These are phyloP conservation scores for Apamea sordens DNA, from an alignment of 2,888 invertebrate species.

Conservation along the genomic window DNA sequence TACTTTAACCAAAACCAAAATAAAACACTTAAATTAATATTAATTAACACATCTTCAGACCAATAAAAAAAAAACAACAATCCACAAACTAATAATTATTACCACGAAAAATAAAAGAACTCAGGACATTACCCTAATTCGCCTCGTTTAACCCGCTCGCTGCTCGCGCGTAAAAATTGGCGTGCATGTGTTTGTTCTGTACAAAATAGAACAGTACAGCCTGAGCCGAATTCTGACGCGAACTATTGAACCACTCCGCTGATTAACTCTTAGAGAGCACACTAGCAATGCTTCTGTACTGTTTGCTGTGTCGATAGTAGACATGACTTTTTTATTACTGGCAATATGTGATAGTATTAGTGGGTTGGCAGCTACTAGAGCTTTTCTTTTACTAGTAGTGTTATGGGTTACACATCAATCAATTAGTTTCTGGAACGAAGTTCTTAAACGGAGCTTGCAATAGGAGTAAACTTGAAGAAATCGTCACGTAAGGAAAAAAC, in stretches of 20 bases:
- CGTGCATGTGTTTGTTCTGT: constrained; percentile 41
- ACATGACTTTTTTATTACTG: constrained; percentile 12
- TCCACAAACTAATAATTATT: neutral
- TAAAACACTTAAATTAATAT: neutral
- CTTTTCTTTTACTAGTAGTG: neutral
- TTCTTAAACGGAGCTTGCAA: too few relatives aligned
- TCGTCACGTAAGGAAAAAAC: too few relatives aligned
- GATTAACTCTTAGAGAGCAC: constrained; percentile 54
- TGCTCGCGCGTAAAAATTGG: constrained; percentile 35
- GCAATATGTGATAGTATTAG: constrained; percentile 11
- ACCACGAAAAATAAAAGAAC: neutral
- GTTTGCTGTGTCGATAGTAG: neutral
- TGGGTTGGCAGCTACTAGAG: neutral
- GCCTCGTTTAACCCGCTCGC: constrained; percentile 38
- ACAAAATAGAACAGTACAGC: constrained; percentile 49
- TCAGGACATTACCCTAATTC: constrained; percentile 43
- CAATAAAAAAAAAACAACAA: constrained; percentile 13
- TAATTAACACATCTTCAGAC: neutral
- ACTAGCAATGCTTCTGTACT: constrained; percentile 18
- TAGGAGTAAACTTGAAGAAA: too few relatives aligned
- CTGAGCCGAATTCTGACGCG: constrained; percentile 47
- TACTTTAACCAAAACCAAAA: neutral
- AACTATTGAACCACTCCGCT: constrained; percentile 61
- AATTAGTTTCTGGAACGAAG: too few relatives aligned
- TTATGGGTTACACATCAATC: neutral